Evolutionary conservation across 2,888 invertebrate genomes (phyloP).

Genomic region (Tolmerus cingulatus): DNA sequence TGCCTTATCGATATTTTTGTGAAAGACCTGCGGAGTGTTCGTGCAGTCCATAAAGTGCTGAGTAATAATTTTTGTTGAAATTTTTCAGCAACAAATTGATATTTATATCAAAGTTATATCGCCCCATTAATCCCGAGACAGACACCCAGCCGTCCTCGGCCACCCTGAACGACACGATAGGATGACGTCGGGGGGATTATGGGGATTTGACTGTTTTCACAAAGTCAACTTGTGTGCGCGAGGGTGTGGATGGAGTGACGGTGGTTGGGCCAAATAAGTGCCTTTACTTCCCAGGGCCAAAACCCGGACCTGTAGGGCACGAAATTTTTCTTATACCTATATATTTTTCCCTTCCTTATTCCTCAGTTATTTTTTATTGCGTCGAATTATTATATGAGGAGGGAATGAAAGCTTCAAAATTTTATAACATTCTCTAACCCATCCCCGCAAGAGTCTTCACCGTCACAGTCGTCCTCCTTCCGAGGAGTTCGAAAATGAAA

Average conservation of each 20-base stretch:
- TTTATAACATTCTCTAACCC: not conserved
- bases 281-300: not conserved
- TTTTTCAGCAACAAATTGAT: constrained; percentile 22
- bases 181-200: not conserved
- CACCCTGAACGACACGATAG: not conserved
- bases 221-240: not conserved
- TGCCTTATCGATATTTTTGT: not conserved
- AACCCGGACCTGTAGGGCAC: not conserved
- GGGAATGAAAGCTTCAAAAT: constrained; percentile 17
- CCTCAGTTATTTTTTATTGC: constrained; percentile 19
- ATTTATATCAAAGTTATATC: constrained; percentile 20
- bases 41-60: not conserved
- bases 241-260: too few species aligned
- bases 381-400: not conserved
- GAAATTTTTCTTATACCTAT: not conserved
- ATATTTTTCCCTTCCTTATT: not conserved
- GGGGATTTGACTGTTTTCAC: constrained; percentile 2
- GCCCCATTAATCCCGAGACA: not conserved
- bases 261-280: not conserved
- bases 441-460: not conserved
- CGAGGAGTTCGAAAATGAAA: constrained; percentile 17
- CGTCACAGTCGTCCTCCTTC: not conserved
- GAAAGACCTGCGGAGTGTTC: not conserved
- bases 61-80: not conserved
- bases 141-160: not conserved